A percentile compares a stretch with the other conserved stretches of the same genome.
Conservation (phyloP, 1,140 invertebrate species). For the Habropoda laboriosa region DNA sequence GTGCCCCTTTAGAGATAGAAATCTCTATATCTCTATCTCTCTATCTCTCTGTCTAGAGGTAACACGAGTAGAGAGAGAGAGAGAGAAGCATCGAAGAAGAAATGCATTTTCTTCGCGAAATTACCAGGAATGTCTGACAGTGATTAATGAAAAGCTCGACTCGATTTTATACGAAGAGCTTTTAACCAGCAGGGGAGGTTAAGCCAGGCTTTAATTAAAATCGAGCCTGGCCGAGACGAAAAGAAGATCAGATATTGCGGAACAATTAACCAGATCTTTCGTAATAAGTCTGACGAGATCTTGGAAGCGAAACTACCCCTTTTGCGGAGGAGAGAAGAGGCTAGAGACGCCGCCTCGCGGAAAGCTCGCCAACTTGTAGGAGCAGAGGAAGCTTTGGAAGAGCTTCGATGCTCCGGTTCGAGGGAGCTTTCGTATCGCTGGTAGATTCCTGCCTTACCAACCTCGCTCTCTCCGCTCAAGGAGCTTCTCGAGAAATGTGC, state of each 20-base stretch:
- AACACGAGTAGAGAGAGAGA: background rate
- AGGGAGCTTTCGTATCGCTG: background rate
- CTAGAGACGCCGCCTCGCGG: background rate
- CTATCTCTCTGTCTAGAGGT: background rate
- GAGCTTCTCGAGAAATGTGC: background rate
- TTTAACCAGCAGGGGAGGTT: background rate
- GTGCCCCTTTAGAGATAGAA: background rate
- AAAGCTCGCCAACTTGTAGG: background rate
- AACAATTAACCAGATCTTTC: background rate
- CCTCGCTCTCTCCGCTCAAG: fast-evolving
- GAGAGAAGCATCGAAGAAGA: background rate
- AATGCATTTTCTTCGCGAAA: background rate
- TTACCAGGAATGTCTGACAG: background rate
- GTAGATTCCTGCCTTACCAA: slow-evolving; percentile 22
- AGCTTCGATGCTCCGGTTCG: background rate
- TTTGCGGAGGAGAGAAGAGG: background rate
- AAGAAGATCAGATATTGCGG: background rate
- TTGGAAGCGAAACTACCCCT: background rate
- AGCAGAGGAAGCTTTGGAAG: background rate
- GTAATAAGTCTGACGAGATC: background rate
- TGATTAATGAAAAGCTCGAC: background rate
- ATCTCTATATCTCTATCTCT: background rate
- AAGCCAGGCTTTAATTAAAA: background rate
- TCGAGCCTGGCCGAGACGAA: background rate
- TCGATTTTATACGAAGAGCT: background rate